Evolutionary conservation across 2,113 vertebrate genomes (phyloP).

Genomic region (Bos indicus): DNA sequence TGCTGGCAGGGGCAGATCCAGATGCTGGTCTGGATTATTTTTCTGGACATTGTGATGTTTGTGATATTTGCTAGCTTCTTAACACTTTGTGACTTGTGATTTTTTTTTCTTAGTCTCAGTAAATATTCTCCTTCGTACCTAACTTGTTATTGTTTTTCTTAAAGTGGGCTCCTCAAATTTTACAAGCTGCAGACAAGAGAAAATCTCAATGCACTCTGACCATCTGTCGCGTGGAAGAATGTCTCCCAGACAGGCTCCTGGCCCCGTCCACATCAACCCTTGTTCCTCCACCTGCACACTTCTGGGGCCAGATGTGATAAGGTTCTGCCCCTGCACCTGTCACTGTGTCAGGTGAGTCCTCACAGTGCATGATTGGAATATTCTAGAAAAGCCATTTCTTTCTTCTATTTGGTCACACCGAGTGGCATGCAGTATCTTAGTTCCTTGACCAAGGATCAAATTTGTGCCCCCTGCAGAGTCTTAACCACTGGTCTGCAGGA

Average conservation of each 20-base stretch:
- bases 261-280: not conserved
- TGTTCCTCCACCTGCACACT: not conserved
- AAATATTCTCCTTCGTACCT: constrained; percentile 11
- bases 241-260: not conserved
- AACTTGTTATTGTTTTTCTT: not conserved
- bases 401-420: not conserved
- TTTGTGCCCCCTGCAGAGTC: not conserved
- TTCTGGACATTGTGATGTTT: not conserved
- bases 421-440: not conserved
- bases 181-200: not conserved
- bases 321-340: not conserved
- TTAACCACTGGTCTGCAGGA: not conserved
- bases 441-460: not conserved
- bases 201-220: not conserved
- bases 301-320: not conserved
- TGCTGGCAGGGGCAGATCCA: not conserved
- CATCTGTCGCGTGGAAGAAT: not conserved
- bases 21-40: not conserved
- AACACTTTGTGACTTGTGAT: not conserved
- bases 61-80: not conserved
- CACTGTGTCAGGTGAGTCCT: not conserved
- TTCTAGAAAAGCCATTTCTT: not conserved
- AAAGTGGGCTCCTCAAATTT: not conserved
- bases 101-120: not conserved
- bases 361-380: not conserved